These are phyloP conservation scores for Drosophila persimilis DNA, from an alignment of 1,140 invertebrate species.

Conservation along the genomic window DNA sequence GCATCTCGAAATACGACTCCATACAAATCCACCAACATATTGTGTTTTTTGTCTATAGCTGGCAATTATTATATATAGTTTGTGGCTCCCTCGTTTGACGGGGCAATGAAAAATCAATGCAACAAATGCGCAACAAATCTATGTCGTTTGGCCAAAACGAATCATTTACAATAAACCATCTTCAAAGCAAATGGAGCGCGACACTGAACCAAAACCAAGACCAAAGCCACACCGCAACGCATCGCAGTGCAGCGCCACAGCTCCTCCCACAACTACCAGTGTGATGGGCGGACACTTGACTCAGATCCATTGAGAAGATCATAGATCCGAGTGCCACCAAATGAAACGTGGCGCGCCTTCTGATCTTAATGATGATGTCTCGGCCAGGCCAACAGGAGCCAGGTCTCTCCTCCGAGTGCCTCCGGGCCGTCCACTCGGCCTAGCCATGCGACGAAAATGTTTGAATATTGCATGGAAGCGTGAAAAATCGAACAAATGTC, in stretches of 20 bases:
- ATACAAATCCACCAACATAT: not conserved
- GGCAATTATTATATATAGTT: not conserved
- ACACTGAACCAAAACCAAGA: conserved; percentile 54
- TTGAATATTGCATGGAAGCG: conserved; percentile 75
- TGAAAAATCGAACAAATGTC: conserved; percentile 76
- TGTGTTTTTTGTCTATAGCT: not conserved
- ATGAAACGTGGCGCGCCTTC: conserved; percentile 69
- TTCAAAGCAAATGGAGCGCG: conserved; percentile 77
- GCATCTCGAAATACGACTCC: not conserved
- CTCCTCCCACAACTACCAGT: conserved; percentile 16
- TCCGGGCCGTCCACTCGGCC: not conserved
- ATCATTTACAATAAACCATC: conserved; percentile 82
- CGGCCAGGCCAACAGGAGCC: conserved; percentile 19
- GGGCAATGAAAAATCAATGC: conserved; percentile 73
- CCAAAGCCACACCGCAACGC: conserved; percentile 38
- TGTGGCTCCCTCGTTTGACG: conserved; percentile 37
- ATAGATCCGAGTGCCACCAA: conserved; percentile 33
- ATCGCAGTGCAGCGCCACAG: not conserved
- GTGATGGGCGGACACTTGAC: conserved; percentile 11
- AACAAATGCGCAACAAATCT: conserved; percentile 72
- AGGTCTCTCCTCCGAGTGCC: not conserved
- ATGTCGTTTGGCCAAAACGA: conserved; percentile 78
- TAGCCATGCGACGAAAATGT: conserved; percentile 54
- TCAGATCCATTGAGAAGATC: conserved; percentile 16
- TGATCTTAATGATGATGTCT: conserved; percentile 69